These are phyloP conservation scores for Hapalemur alaotrensis DNA, from an alignment of 2,797 vertebrate species.

Conservation along the genomic window DNA sequence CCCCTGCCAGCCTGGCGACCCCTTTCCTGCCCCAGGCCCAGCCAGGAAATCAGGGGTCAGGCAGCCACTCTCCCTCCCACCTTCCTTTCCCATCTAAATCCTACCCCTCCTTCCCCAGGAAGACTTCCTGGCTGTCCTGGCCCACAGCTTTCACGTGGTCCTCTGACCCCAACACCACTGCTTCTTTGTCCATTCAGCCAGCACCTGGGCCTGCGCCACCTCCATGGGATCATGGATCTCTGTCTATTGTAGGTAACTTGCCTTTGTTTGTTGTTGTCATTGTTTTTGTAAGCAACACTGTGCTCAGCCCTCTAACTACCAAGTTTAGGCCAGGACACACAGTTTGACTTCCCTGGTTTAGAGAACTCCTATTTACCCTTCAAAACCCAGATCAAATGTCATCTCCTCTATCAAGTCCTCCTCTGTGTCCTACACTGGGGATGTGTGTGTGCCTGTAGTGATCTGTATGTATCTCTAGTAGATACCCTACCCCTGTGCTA, in stretches of 20 bases:
- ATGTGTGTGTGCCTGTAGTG: background rate
- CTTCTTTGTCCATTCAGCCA: background rate
- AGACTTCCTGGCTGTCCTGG: background rate
- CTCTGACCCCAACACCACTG: background rate
- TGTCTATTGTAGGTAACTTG: background rate
- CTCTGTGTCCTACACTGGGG: background rate
- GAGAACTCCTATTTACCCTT: constrained; percentile 12
- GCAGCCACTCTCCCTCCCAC: background rate
- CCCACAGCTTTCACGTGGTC: background rate
- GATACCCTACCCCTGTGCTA: background rate
- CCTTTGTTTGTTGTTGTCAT: background rate
- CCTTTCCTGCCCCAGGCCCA: background rate
- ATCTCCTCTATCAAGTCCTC: background rate
- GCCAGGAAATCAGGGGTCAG: background rate
- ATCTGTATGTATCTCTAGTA: background rate
- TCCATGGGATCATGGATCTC: background rate
- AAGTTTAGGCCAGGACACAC: background rate
- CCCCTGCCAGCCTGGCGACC: background rate
- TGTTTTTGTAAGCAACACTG: background rate
- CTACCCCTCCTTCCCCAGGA: background rate
- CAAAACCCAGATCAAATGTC: background rate
- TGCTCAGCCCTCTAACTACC: background rate
- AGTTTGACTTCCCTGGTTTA: background rate
- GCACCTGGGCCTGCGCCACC: too few relatives aligned
- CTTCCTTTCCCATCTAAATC: background rate